Evolutionary conservation across 1,140 invertebrate species (phyloP).

Genomic region (Zaprionus taronus): DNA sequence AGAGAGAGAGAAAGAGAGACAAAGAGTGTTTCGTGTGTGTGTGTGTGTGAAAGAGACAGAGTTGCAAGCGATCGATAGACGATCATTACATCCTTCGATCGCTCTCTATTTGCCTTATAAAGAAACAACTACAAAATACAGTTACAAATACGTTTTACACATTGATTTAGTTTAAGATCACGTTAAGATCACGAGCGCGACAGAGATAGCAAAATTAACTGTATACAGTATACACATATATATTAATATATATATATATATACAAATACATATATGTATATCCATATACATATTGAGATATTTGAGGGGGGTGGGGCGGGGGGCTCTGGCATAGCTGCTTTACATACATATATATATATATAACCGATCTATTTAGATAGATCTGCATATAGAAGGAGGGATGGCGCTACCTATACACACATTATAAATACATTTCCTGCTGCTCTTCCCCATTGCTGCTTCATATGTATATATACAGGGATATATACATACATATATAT

Average conservation of each 20-base stretch:
- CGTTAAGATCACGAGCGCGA: conserved; percentile 81
- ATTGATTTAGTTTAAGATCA: conserved; percentile 80
- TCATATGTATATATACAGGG: conserved; percentile 38
- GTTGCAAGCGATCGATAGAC: conserved; percentile 1
- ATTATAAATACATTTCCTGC: not conserved
- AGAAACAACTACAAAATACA: conserved; percentile 72
- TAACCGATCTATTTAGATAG: not conserved
- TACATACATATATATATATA: not conserved
- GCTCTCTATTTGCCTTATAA: conserved; percentile 17
- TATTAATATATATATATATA: conserved; percentile 23
- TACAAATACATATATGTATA: conserved; percentile 27
- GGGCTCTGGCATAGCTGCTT: not conserved
- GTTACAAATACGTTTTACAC: conserved; percentile 72
- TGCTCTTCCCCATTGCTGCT: not conserved
- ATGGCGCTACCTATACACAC: conserved; percentile 1
- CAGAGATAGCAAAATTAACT: conserved; percentile 71
- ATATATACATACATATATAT: conserved; percentile 37
- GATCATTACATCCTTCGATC: conserved; percentile 7
- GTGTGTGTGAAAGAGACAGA: conserved; percentile 40
- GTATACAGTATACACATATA: conserved; percentile 40
- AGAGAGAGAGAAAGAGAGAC: conserved; percentile 16
- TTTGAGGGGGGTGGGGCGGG: not conserved
- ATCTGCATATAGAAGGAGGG: not conserved
- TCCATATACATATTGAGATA: conserved; percentile 3
- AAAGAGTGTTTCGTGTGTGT: conserved; percentile 19